phyloP scores from a whole-genome alignment of 2,113 vertebrate species.

The Philantomba maxwellii region DNA sequence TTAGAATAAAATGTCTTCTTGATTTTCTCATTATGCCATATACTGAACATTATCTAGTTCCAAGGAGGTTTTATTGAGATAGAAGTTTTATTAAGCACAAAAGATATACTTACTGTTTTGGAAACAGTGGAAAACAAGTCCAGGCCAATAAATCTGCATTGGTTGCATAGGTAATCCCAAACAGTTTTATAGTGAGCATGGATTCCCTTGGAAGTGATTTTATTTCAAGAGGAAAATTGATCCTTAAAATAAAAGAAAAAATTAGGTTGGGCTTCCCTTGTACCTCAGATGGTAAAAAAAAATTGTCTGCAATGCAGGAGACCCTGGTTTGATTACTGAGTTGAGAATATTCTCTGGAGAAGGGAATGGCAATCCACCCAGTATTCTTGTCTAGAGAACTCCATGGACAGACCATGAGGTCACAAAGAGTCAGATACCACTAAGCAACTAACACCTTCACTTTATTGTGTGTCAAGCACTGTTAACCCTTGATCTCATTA shows the following conservation, averaged over 20 bases:
- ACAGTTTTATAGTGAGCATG: conserved; percentile 74
- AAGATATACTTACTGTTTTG: conserved; percentile 68
- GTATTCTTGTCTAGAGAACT: neutral
- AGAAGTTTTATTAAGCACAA: neutral
- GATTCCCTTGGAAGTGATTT: conserved; percentile 75
- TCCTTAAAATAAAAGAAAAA: conserved; percentile 69
- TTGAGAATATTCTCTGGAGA: neutral
- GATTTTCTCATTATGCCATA: conserved; percentile 30
- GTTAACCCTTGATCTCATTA: neutral
- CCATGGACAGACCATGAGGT: neutral
- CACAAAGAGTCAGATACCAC: neutral
- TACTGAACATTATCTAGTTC: neutral
- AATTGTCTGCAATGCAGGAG: neutral
- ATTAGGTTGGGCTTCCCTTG: neutral
- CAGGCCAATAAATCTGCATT: conserved; percentile 72
- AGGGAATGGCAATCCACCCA: neutral
- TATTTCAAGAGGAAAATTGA: conserved; percentile 75
- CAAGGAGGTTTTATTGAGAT: neutral
- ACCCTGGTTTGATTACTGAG: neutral
- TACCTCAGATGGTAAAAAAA: neutral
- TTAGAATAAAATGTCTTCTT: neutral
- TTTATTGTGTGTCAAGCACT: neutral
- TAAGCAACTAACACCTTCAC: neutral
- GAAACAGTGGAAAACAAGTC: conserved; percentile 75
- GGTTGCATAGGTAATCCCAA: conserved; percentile 57